phyloP scores from a whole-genome alignment of 2,797 vertebrate genomes.

The Ctenopoma kingsleyae region DNA sequence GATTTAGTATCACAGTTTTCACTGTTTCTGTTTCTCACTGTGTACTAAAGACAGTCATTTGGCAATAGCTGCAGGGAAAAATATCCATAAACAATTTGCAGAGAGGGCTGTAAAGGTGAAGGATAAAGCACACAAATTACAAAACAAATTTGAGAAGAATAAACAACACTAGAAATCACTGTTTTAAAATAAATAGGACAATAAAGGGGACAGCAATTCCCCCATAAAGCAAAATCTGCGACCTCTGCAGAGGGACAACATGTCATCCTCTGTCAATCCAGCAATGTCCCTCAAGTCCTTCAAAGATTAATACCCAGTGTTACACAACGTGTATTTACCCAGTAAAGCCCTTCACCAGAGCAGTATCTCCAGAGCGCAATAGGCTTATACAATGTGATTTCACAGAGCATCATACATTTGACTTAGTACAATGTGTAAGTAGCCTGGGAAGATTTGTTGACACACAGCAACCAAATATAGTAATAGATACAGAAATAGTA shows the following conservation, averaged over 20 bases:
- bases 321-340: slow-evolving; percentile 5
- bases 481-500: too few relatives aligned
- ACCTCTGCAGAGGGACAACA: slow-evolving; percentile 4
- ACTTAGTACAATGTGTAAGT: too few relatives aligned
- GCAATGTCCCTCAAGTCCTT: slow-evolving; percentile 11
- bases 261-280: slow-evolving; percentile 1
- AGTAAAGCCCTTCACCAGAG: slow-evolving; percentile 1
- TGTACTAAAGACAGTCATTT: slow-evolving; percentile 13
- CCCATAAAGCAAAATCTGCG: not conserved
- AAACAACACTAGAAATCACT: slow-evolving; percentile 6
- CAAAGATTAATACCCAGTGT: slow-evolving; percentile 26
- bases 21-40: not conserved
- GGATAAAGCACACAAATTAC: slow-evolving; percentile 6
- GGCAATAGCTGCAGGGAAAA: slow-evolving; percentile 26
- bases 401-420: too few relatives aligned
- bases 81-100: slow-evolving; percentile 38
- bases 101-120: slow-evolving; percentile 13
- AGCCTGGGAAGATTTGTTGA: too few relatives aligned
- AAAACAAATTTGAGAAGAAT: slow-evolving; percentile 14
- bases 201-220: not conserved
- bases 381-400: not conserved
- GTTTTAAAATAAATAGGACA: slow-evolving; percentile 34
- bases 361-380: slow-evolving; percentile 6
- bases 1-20: not conserved
- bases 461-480: too few relatives aligned